Percentiles rank a stretch among this genome's conserved stretches.
phyloP scores from a whole-genome alignment of 2,113 vertebrate species.

The Scophthalmus maximus region DNA sequence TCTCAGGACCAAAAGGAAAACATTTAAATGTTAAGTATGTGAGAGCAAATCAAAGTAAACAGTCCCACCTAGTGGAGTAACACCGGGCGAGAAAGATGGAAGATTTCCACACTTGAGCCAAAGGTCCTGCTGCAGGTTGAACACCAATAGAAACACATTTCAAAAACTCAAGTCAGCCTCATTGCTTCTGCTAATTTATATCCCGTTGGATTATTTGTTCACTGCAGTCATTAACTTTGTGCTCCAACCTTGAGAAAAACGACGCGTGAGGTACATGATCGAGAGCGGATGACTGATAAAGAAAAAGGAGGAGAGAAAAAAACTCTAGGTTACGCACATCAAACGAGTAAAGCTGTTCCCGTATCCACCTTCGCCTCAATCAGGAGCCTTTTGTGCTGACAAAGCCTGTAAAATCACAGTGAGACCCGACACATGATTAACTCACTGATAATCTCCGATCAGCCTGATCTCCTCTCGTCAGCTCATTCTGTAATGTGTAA shows the following conservation, averaged over 20 bases:
- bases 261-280: conserved; percentile 72
- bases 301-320: conserved; percentile 12
- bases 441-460: conserved; percentile 66
- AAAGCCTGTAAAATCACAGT: conserved; percentile 56
- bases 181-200: conserved; percentile 13
- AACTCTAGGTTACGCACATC: conserved; percentile 59
- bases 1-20: not conserved
- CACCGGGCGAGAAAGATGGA: not conserved
- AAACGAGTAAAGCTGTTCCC: conserved; percentile 51
- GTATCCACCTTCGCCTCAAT: conserved; percentile 37
- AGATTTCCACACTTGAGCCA: not conserved
- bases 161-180: conserved; percentile 8
- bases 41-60: conserved; percentile 42
- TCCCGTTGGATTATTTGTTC: conserved; percentile 27
- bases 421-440: conserved; percentile 55
- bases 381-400: conserved; percentile 69
- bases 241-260: conserved; percentile 73
- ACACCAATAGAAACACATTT: not conserved
- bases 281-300: conserved; percentile 54
- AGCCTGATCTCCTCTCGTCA: conserved; percentile 66
- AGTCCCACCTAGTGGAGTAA: conserved; percentile 75
- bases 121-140: not conserved
- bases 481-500: conserved; percentile 48
- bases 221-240: conserved; percentile 56
- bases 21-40: not conserved